Percentiles rank a stretch among this genome's conserved stretches.
phyloP scores from a whole-genome alignment of 2,797 vertebrate genomes.

The Xerus rutilus region DNA sequence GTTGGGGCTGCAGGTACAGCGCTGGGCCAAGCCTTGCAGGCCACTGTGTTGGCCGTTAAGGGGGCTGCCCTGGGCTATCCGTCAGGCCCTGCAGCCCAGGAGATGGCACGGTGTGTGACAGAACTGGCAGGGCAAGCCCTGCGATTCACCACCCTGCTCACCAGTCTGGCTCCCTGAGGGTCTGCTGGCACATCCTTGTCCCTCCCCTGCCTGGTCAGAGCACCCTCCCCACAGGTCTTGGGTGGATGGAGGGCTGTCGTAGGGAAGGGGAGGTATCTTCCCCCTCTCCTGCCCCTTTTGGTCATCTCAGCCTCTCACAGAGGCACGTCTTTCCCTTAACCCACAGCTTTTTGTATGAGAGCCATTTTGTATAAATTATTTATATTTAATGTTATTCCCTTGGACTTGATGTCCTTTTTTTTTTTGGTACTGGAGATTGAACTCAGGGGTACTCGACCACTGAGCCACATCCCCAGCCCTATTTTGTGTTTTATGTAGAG shows the following conservation, averaged over 20 bases:
- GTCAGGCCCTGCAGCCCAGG: constrained; percentile 91
- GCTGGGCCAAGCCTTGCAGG: constrained; percentile 93
- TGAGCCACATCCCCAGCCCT: no score
- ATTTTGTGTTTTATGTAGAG: no score
- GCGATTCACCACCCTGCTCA: constrained; percentile 93
- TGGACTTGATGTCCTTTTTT: no score
- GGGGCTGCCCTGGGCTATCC: constrained; percentile 95
- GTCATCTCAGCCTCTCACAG: constrained; percentile 68
- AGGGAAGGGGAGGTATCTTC: background rate
- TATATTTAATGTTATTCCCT: constrained; percentile 82
- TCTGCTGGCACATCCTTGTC: background rate
- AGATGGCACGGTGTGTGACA: constrained; percentile 93
- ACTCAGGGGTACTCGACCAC: no score
- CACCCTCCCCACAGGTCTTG: background rate
- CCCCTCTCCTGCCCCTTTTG: background rate
- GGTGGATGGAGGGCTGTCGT: background rate
- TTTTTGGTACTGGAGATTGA: no score
- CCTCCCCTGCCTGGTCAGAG: background rate
- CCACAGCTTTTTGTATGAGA: constrained; percentile 81
- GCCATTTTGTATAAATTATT: constrained; percentile 85
- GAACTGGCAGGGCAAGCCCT: constrained; percentile 94
- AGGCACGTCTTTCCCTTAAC: background rate
- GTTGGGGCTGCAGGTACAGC: constrained; percentile 92
- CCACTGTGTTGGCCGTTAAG: constrained; percentile 94
- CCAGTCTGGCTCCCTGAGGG: constrained; percentile 89